phyloP scores from a whole-genome alignment of 2,888 invertebrate genomes.

The Brenthis ino region DNA sequence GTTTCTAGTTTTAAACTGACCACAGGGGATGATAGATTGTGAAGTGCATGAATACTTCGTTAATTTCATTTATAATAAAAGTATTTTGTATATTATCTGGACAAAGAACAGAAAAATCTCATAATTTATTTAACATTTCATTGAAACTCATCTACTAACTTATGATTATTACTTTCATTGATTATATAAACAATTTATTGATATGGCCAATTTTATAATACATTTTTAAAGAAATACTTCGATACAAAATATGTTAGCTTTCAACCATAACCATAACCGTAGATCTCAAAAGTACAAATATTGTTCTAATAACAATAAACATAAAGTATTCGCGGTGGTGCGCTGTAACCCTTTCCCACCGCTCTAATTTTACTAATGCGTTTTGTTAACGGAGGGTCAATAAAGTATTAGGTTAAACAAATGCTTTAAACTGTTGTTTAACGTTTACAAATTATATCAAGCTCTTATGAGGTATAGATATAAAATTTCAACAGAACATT shows the following conservation, averaged over 20 bases:
- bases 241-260: constrained; percentile 32
- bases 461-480: constrained; percentile 20
- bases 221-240: constrained; percentile 19
- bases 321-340: constrained; percentile 64
- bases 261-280: constrained; percentile 72
- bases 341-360: constrained; percentile 77
- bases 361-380: constrained; percentile 81
- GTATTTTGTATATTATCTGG: background rate
- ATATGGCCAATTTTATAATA: constrained; percentile 2
- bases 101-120: too few relatives aligned
- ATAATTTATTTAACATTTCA: too few relatives aligned
- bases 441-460: constrained; percentile 64
- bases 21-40: constrained; percentile 58
- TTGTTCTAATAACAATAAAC: constrained; percentile 81
- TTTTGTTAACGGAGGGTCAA: constrained; percentile 66
- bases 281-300: constrained; percentile 77
- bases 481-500: constrained; percentile 10
- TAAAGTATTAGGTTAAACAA: constrained; percentile 68
- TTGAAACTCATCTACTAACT: too few relatives aligned
- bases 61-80: constrained; percentile 52
- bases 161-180: too few relatives aligned
- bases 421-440: constrained; percentile 67
- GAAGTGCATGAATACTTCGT: constrained; percentile 61
- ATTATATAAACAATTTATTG: background rate
- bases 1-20: constrained; percentile 48